These are phyloP conservation scores for Neopipo cinnamomea DNA, from an alignment of 2,113 vertebrate genomes.

Conservation along the genomic window DNA sequence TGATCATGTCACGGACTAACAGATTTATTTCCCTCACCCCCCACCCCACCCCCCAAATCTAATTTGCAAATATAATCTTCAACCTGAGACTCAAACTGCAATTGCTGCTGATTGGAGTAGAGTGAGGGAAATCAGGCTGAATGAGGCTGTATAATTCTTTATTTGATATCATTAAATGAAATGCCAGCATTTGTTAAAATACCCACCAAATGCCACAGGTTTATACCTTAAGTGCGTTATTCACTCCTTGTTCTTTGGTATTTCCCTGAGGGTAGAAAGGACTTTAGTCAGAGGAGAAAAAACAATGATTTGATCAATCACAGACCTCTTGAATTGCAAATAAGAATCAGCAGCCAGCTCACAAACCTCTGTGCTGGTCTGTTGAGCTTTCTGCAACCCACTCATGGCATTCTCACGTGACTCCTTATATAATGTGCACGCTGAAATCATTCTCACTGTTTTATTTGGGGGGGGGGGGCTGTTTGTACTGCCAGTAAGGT, in stretches of 20 bases:
- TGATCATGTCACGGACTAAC: not conserved
- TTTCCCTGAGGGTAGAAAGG: constrained; percentile 19
- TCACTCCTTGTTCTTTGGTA: not conserved
- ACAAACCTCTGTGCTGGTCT: not conserved
- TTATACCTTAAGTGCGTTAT: not conserved
- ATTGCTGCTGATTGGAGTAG: not conserved
- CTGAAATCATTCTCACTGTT: not conserved
- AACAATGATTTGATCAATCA: constrained; percentile 48
- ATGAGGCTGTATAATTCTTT: not conserved
- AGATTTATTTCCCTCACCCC: not conserved
- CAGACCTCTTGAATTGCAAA: constrained; percentile 43
- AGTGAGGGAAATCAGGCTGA: not conserved
- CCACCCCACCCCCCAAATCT: not conserved
- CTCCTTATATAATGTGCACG: not conserved
- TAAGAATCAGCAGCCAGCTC: not conserved
- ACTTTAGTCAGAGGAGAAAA: not conserved
- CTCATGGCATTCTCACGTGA: not conserved
- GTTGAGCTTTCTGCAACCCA: not conserved
- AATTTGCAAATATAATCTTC: constrained; percentile 21
- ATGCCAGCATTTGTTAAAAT: not conserved
- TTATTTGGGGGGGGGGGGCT: not conserved
- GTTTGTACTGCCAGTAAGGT: not conserved
- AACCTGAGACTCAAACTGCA: not conserved
- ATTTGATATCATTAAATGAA: constrained; percentile 10
- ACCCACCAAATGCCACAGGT: not conserved